Conservation (phyloP, 2,888 invertebrate genomes). For the Eupithecia inturbata region DNA sequence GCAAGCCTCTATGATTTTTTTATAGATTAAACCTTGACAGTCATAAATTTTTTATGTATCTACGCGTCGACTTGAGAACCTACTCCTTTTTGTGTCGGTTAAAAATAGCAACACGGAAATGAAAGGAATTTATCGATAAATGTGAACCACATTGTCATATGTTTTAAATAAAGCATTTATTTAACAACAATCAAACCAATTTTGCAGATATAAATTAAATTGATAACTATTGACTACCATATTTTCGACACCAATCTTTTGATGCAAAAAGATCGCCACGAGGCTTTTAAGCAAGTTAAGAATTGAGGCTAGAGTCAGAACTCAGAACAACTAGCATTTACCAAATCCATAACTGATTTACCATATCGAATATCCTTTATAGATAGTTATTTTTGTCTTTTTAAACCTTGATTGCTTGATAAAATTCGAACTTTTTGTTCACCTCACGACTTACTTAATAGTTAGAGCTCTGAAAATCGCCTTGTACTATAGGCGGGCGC, state of each 20-base stretch:
- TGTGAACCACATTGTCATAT: neutral
- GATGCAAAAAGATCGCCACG: neutral
- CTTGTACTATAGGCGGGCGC: neutral
- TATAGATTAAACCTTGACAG: neutral
- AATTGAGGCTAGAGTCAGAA: neutral
- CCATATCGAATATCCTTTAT: conserved; percentile 6
- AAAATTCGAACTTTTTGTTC: neutral
- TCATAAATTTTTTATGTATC: neutral
- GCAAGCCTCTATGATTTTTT: neutral
- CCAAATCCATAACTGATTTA: conserved; percentile 10
- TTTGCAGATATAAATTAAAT: neutral
- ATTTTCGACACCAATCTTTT: neutral
- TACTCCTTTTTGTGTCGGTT: neutral
- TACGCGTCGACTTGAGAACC: neutral
- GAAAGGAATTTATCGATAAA: neutral
- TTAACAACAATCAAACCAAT: too few species aligned
- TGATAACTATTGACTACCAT: neutral
- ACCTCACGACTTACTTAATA: neutral
- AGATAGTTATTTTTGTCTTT: neutral
- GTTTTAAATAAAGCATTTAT: neutral
- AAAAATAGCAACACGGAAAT: conserved; percentile 2
- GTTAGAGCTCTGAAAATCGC: neutral
- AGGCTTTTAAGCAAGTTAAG: neutral
- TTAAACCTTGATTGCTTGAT: neutral
- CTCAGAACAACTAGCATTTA: conserved; percentile 7